Conservation (phyloP, 2,888 invertebrate species). For the Aricia artaxerxes region DNA sequence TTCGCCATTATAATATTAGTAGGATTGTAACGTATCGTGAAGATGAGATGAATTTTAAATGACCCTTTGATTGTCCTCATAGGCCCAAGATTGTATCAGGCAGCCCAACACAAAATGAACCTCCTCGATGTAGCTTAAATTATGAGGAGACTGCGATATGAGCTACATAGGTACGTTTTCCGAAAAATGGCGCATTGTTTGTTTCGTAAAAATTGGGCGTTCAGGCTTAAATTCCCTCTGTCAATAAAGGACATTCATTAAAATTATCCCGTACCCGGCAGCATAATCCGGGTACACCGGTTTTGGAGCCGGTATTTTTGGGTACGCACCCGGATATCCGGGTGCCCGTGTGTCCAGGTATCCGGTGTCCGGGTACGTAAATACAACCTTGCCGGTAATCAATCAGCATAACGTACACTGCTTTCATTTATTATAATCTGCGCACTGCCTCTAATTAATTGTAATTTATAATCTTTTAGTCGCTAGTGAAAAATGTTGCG, state of each 20-base stretch:
- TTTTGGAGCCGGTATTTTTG: not conserved
- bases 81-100: no score
- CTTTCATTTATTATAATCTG: not conserved
- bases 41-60: no score
- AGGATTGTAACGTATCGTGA: no score
- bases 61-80: no score
- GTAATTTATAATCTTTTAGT: not conserved
- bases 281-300: slow-evolving; percentile 15
- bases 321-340: not conserved
- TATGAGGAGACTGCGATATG: not conserved
- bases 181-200: not conserved
- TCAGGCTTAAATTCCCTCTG: not conserved
- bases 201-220: not conserved
- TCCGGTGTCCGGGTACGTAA: not conserved
- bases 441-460: not conserved
- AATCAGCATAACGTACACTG: slow-evolving; percentile 16
- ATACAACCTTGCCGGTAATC: slow-evolving; percentile 1
- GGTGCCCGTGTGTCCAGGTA: not conserved
- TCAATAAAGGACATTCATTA: not conserved
- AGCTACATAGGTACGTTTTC: not conserved
- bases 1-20: no score
- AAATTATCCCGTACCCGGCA: slow-evolving; percentile 17
- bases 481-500: no score
- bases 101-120: no score
- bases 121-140: no score